Base-by-base conservation (phyloP, 2,113 vertebrate species). In the Micromys minutus region DNA sequence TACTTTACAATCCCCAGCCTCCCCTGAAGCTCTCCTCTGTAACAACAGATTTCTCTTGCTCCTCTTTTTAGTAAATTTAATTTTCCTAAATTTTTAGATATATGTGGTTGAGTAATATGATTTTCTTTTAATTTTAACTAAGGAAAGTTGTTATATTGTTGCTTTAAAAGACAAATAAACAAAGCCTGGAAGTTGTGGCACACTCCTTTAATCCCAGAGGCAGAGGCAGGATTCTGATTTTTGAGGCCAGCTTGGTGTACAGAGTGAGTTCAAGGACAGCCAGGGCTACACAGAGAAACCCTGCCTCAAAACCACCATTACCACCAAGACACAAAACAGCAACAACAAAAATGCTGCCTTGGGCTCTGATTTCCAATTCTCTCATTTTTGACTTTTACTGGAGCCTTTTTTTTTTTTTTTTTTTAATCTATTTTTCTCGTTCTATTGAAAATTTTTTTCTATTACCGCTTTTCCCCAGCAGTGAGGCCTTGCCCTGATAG, bases 51-150 rank as follows among this genome's bases (percentile, higher is more conserved):
- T 77, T 69, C n/a, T 74, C 69, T 84, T 83, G 65, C 42, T 96
- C 10, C 31, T 71, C 76, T 95, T 94, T n/a, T 74, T n/a, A 19
- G 5, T 57, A 50, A 31, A 61, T 59, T 94, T 86, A 84, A 52
- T 85, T 92, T 92, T 81, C 72, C n/a, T 76, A 26, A 92, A 50
- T 69, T 81, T 89, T 69, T 42, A 47, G 63, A 55, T 24, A 47
- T 5, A 3, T 91, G 76, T 55, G 31, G 42, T 76, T 90, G 2
- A 67, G 34, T 39, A 79, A 5, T 92, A 74, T 84, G n/a, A 8
- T 39, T 84, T 72, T 39, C 50, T 83, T 61, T 83, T 83, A 83
- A 42, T 31, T 47, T 90, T 11, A 26, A 45, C 42, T n/a, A 17
- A 31, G 16, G n/a, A n/a, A n/a, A n/a, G n/a, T 89, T 88, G 55